Conservation (phyloP, 1,140 invertebrate species). For the Euwallacea similis region DNA sequence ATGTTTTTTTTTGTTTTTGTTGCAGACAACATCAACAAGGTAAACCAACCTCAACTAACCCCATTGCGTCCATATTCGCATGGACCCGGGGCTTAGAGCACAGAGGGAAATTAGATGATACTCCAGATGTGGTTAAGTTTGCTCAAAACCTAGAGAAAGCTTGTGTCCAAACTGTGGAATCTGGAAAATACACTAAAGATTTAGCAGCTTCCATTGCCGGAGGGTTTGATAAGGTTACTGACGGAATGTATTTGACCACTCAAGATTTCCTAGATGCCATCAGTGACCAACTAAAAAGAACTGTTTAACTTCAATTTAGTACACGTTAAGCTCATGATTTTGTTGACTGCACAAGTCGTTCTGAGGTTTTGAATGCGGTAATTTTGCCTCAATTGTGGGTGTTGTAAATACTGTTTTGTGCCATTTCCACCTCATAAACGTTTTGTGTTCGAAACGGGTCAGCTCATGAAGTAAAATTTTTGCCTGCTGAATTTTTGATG, state of each 20-base stretch:
- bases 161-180: slow-evolving; percentile 84
- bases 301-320: slow-evolving; percentile 3
- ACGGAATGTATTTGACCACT: slow-evolving; percentile 81
- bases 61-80: slow-evolving; percentile 90
- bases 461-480: too few species aligned
- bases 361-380: too few species aligned
- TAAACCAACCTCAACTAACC: slow-evolving; percentile 84
- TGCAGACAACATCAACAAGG: slow-evolving; percentile 74
- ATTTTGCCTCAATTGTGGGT: too few species aligned
- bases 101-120: slow-evolving; percentile 79
- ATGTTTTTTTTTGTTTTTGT: slow-evolving; percentile 28
- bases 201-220: slow-evolving; percentile 87
- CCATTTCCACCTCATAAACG: too few species aligned
- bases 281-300: slow-evolving; percentile 70
- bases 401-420: too few species aligned
- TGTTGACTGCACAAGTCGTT: not conserved
- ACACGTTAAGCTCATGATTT: not conserved
- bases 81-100: slow-evolving; percentile 86
- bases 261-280: slow-evolving; percentile 85
- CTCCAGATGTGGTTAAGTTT: slow-evolving; percentile 67
- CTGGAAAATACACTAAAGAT: slow-evolving; percentile 91
- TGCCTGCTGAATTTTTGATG: too few species aligned
- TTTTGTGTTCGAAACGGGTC: too few species aligned
- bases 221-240: slow-evolving; percentile 72
- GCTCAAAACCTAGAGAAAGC: slow-evolving; percentile 62